A percentile compares a stretch with the other conserved stretches of the same genome.
Conservation (phyloP, 2,888 invertebrate genomes). For the Brachylomia viminalis region DNA sequence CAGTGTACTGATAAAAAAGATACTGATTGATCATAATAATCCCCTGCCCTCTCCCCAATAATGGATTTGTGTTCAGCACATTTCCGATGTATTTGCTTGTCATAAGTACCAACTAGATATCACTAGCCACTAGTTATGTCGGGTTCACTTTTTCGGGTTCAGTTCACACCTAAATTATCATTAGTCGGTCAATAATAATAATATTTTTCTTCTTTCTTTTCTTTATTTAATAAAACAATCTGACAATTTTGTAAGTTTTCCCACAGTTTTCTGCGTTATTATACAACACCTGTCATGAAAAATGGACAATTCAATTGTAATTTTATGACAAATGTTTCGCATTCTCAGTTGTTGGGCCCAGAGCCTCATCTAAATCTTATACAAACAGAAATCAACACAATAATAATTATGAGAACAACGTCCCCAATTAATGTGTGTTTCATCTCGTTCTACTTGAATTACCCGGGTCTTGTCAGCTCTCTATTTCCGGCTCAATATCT, state of each 20-base stretch:
- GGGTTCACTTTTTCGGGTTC: background rate
- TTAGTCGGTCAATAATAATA: background rate
- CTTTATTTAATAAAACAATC: too few species aligned
- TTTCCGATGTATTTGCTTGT: background rate
- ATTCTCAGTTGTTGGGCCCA: too few species aligned
- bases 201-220: too few species aligned
- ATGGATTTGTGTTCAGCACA: too few species aligned
- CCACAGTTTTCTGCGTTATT: too few species aligned
- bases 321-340: too few species aligned
- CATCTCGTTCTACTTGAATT: conserved; percentile 38
- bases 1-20: background rate
- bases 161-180: background rate
- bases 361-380: background rate
- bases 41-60: background rate
- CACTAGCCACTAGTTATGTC: background rate
- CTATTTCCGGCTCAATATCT: conserved; percentile 47
- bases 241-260: too few species aligned
- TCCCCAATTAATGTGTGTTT: conserved; percentile 20
- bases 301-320: too few species aligned
- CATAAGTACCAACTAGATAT: background rate
- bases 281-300: too few species aligned
- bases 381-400: background rate
- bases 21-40: background rate
- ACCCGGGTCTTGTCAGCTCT: conserved; percentile 22
- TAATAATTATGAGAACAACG: background rate